phyloP scores from a whole-genome alignment of 2,113 vertebrate genomes.

The Sciurus niger region DNA sequence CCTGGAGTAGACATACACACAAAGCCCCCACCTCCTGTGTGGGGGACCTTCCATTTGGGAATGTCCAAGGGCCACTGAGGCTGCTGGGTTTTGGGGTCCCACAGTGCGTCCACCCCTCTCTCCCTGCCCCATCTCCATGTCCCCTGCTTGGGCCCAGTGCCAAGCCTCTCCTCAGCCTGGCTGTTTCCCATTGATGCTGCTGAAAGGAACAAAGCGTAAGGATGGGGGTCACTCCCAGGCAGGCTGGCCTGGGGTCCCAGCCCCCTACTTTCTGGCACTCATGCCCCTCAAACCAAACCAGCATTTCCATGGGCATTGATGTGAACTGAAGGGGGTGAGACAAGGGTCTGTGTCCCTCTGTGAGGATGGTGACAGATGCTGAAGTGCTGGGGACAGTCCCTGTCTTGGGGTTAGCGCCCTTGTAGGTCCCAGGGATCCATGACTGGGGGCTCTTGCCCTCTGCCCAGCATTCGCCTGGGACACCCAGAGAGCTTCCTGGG shows the following conservation, averaged over 20 bases:
- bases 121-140: neutral
- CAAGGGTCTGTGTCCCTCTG: neutral
- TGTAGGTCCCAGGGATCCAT: neutral
- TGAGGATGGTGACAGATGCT: neutral
- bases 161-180: slow-evolving; percentile 57
- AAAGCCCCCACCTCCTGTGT: neutral
- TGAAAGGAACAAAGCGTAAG: slow-evolving; percentile 77
- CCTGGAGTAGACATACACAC: neutral
- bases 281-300: slow-evolving; percentile 16
- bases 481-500: neutral
- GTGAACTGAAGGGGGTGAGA: neutral
- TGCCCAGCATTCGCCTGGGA: neutral
- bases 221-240: slow-evolving; percentile 34
- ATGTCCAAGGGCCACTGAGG: neutral
- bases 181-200: slow-evolving; percentile 57
- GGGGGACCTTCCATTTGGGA: neutral
- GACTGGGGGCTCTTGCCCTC: neutral
- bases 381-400: neutral
- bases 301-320: neutral
- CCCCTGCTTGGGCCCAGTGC: slow-evolving; percentile 54
- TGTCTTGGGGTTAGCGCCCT: neutral
- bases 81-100: slow-evolving; percentile 28
- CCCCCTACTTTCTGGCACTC: neutral
- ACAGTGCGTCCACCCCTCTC: neutral
- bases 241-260: slow-evolving; percentile 30